These are phyloP conservation scores for Brachionus calyciflorus DNA, from an alignment of 1,140 invertebrate genomes.

Conservation along the genomic window DNA sequence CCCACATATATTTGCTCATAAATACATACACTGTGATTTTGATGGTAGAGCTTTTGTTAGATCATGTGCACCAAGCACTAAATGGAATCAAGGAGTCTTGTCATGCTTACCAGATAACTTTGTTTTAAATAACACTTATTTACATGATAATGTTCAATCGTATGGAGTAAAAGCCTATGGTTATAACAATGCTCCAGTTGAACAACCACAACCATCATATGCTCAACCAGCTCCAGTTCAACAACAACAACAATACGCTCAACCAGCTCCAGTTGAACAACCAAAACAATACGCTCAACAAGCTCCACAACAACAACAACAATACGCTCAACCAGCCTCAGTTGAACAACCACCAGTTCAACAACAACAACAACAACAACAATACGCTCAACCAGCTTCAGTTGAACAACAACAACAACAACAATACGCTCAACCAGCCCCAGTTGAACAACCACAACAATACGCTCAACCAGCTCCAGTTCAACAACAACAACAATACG, in stretches of 20 bases:
- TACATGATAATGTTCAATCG: conserved; percentile 6
- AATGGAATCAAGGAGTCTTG: conserved; percentile 35
- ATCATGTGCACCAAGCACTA: conserved; percentile 18
- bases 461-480: background rate
- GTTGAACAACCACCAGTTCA: background rate
- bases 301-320: background rate
- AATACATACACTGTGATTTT: conserved; percentile 47
- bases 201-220: background rate
- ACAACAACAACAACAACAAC: background rate
- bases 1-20: conserved; percentile 11
- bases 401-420: background rate
- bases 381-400: background rate
- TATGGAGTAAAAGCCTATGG: conserved; percentile 33
- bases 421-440: background rate
- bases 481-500: background rate
- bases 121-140: background rate
- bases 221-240: background rate
- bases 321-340: background rate
- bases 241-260: background rate
- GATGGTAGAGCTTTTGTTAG: conserved; percentile 40
- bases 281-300: background rate
- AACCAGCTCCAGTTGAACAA: background rate
- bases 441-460: background rate
- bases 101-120: conserved; percentile 41
- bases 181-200: background rate